Base-by-base conservation (phyloP, 2,797 vertebrate genomes). In the Trachops cirrhosus region DNA sequence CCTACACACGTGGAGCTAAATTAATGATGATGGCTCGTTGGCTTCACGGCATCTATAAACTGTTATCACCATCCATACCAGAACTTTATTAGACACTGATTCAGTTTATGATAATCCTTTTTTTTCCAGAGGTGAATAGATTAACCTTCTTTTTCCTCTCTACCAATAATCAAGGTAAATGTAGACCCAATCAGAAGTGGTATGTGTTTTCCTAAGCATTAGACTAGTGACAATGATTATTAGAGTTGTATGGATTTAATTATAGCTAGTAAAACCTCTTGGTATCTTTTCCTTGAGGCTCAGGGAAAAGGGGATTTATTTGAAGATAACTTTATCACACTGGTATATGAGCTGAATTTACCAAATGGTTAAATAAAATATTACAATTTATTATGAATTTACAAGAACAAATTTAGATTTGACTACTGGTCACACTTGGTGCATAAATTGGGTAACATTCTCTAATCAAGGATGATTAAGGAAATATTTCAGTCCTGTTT, bases 21-120 rank as follows among this genome's bases (percentile, higher is more conserved):
- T 97, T 96, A 95, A 95, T 96, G 95, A 95, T 89, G 90, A 70
- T 88, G 85, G 92, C 88, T 84, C 46, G 24, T 14, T 48, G 88
- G 83, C 75, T 90, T 89, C 79, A 41, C 83, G 93, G 90, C 70
- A 83, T 92, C 91, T 92, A 85, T 77, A 96, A 97, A 95, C 74
- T 86, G 92, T 93, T 96, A 95, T 86, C 71, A 80, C 52, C 18
- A 89, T 86, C 67, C 52, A 93, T 64, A 91, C 52, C 21, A 46
- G 78, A 10, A 39, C 52, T 80, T 67, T 59, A 24, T 93, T 54
- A 92, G 22, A 29, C 46, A 68, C 32, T 37, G 68, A 89, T 50
- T 96, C 78, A 12, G 29, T 92, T 67, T 54, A 91, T 71, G 54
- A 50, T 24, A 37, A n/a, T 83, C 29, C n/a, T 34, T 34, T 68